These are phyloP conservation scores for Oxycera nigricornis DNA, from an alignment of 2,888 invertebrate genomes.

Conservation along the genomic window DNA sequence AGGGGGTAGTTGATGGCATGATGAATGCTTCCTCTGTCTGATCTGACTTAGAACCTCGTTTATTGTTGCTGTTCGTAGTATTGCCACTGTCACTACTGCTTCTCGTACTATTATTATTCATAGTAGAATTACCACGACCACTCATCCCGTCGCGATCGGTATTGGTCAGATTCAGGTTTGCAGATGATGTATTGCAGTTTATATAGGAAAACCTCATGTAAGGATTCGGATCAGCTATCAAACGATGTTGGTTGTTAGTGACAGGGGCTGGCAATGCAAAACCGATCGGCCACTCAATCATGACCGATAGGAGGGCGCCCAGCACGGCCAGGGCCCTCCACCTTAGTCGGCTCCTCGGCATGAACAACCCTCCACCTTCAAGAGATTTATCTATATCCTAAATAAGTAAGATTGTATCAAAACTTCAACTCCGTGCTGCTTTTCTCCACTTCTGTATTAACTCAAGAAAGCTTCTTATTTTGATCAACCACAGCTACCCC, in stretches of 20 bases:
- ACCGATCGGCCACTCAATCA: slow-evolving; percentile 59
- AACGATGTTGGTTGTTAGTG: slow-evolving; percentile 12
- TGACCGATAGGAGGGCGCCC: slow-evolving; percentile 61
- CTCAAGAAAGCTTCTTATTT: neutral
- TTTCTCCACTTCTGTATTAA: neutral
- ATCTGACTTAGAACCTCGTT: slow-evolving; percentile 41
- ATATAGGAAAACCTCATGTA: neutral
- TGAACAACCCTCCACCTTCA: slow-evolving; percentile 53
- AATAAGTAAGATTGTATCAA: neutral
- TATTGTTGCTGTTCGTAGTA: slow-evolving; percentile 40
- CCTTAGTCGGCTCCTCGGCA: slow-evolving; percentile 60
- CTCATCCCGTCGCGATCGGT: slow-evolving; percentile 26
- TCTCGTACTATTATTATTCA: slow-evolving; percentile 46
- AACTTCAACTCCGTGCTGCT: neutral
- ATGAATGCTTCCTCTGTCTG: slow-evolving; percentile 27
- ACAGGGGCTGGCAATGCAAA: slow-evolving; percentile 57
- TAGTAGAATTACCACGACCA: slow-evolving; percentile 4
- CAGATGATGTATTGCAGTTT: slow-evolving; percentile 5
- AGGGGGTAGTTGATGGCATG: slow-evolving; percentile 28
- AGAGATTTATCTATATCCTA: slow-evolving; percentile 8
- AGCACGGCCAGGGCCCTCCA: slow-evolving; percentile 63
- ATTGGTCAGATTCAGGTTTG: slow-evolving; percentile 30
- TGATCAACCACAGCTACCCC: neutral
- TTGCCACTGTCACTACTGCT: slow-evolving; percentile 46
- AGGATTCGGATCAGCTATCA: neutral